Evolutionary conservation across 2,888 invertebrate genomes (phyloP), one percentile per base, ranked within the genome.

Genomic region (Bimastos eiseni): DNA sequence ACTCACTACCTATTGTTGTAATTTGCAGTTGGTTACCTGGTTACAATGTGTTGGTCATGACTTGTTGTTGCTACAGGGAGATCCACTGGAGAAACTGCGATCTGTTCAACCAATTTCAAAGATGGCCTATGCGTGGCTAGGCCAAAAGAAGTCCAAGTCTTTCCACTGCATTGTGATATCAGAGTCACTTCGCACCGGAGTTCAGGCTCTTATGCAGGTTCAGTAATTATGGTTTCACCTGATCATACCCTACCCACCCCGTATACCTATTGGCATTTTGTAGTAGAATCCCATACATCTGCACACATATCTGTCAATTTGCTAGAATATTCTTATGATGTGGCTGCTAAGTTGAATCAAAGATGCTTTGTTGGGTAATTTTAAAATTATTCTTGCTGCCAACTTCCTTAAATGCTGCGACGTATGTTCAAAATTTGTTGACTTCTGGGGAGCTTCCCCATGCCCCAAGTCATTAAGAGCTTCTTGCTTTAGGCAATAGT

Each of bases 201-300:
- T 97, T 15, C 97, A 97, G 91, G 97, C 98, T 1, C 96, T 98
- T 30, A 96, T 98, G 95, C 98, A 98, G 96, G 97, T 97, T 34
- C 90, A 89, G n/a, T n/a, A n/a, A n/a, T 11, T 70, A 70, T 70
- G 30, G n/a, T 8, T 70, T 70, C n/a, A 70, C 1, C 70, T 70
- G 30, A n/a, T 70, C n/a, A 70, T 70, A 49, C 41, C 38, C 38
- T 13, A 38, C 44, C 44, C 49, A 41, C 41, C 41, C 41, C 41
- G 15, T 21, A 6, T 70, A n/a, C 70, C 70, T 8, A 11, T n/a
- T 0, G 30, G n/a, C n/a, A 13, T n/a, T 30, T 5, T 70, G n/a
- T 30, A 8, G 11, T 70, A 70, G 70, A 11, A n/a, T 70, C 55
- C 24, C 24, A 24, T 3, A 70, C 70, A 70, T n/a, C n/a, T 70